Evolutionary conservation across 2,888 invertebrate genomes (phyloP).

Genomic region (Melieria crassipennis): DNA sequence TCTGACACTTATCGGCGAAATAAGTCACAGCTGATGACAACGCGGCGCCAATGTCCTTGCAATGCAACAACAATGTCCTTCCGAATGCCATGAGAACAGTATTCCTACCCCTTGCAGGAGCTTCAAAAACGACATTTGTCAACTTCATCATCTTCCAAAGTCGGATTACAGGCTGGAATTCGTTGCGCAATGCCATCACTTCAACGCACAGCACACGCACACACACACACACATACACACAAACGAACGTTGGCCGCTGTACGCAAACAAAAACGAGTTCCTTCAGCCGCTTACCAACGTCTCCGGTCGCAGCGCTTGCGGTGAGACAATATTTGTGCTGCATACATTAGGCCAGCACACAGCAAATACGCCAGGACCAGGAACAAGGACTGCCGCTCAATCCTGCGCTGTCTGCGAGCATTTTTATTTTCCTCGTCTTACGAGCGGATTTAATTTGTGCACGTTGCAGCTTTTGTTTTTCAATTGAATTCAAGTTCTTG

Average conservation of each 20-base stretch:
- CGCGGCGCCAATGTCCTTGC: not conserved
- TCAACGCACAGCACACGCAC: not conserved
- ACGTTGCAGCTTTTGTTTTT: conserved; percentile 45
- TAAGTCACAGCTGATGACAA: not conserved
- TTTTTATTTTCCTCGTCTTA: conserved; percentile 34
- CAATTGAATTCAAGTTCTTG: conserved; percentile 50
- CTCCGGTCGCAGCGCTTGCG: conserved; percentile 39
- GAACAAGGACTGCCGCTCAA: conserved; percentile 30
- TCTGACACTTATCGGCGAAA: not conserved
- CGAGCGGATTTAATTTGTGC: conserved; percentile 38
- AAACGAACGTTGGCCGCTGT: conserved; percentile 7
- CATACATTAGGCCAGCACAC: conserved; percentile 47
- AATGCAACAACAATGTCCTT: not conserved
- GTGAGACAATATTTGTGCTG: conserved; percentile 56
- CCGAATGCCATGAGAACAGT: not conserved
- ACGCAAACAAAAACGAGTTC: conserved; percentile 22
- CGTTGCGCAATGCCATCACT: not conserved
- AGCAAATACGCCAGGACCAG: conserved; percentile 17
- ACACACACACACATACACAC: conserved; percentile 5
- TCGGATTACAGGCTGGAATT: not conserved
- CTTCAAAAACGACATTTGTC: not conserved
- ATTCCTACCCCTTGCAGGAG: not conserved
- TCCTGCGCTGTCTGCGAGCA: conserved; percentile 36
- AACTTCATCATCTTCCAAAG: not conserved
- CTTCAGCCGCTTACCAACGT: conserved; percentile 27